Conservation (phyloP, 1,140 invertebrate species). For the Drosophila auraria region DNA sequence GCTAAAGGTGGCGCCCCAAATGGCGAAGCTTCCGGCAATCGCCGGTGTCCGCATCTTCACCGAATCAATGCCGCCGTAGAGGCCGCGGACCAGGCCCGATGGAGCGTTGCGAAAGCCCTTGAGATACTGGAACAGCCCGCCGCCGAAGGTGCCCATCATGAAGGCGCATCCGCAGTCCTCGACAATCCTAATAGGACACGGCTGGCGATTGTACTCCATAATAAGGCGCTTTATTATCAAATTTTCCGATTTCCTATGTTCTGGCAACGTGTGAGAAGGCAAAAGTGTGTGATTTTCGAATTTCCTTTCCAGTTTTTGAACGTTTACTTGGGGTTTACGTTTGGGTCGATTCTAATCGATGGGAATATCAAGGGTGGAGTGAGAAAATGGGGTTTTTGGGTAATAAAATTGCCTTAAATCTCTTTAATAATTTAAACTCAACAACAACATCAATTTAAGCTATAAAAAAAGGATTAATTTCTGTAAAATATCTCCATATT, state of each 20-base stretch:
- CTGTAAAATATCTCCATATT: no score
- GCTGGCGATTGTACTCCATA: slow-evolving; percentile 71
- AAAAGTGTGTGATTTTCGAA: not conserved
- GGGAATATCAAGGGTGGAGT: not conserved
- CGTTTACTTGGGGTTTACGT: not conserved
- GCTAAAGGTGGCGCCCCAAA: slow-evolving; percentile 73
- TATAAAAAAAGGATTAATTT: no score
- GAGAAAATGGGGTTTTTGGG: no score
- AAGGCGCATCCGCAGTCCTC: slow-evolving; percentile 74
- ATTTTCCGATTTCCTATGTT: not conserved
- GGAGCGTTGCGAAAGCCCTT: slow-evolving; percentile 68
- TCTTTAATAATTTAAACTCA: no score
- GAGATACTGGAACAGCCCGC: slow-evolving; percentile 62
- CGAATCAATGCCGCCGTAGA: slow-evolving; percentile 59
- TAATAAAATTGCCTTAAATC: no score
- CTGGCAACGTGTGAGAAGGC: not conserved
- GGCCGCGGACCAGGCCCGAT: slow-evolving; percentile 42
- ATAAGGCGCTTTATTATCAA: no score
- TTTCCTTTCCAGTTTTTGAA: not conserved
- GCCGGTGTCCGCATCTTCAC: slow-evolving; percentile 64
- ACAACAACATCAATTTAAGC: no score
- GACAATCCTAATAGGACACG: slow-evolving; percentile 70
- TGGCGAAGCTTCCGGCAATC: slow-evolving; percentile 66
- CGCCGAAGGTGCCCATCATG: slow-evolving; percentile 68
- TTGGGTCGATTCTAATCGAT: not conserved